Percentiles rank a stretch among this genome's conserved stretches.
Conservation (phyloP, 2,888 invertebrate species). For the Plagodis pulveraria region DNA sequence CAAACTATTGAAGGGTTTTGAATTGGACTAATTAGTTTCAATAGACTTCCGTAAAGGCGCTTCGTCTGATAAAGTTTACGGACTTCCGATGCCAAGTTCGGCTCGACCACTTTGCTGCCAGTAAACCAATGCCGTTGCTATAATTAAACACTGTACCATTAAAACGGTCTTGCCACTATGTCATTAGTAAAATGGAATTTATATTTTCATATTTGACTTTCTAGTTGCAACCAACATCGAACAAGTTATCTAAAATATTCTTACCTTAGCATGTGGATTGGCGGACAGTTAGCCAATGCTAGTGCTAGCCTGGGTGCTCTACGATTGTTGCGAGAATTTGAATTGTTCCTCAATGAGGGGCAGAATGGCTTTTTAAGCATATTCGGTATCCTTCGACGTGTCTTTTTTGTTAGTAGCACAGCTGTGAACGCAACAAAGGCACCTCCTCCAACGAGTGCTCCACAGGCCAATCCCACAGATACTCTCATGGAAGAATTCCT, state of each 20-base stretch:
- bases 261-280: slow-evolving; percentile 77
- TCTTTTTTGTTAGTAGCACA: slow-evolving; percentile 85
- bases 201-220: too few relatives aligned
- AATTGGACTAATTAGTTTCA: too few relatives aligned
- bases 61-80: slow-evolving; percentile 5
- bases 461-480: slow-evolving; percentile 74
- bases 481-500: slow-evolving; percentile 79
- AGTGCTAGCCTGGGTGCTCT: slow-evolving; percentile 74
- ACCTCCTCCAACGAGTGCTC: slow-evolving; percentile 80
- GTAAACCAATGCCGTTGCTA: background rate
- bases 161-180: background rate
- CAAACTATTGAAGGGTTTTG: too few relatives aligned
- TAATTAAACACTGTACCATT: too few relatives aligned
- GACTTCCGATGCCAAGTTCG: slow-evolving; percentile 10
- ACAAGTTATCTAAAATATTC: slow-evolving; percentile 8
- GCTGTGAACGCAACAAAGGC: slow-evolving; percentile 86
- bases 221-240: too few relatives aligned
- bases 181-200: background rate
- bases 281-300: slow-evolving; percentile 76
- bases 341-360: slow-evolving; percentile 67
- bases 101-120: slow-evolving; percentile 13
- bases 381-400: slow-evolving; percentile 69
- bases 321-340: slow-evolving; percentile 71
- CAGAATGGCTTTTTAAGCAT: slow-evolving; percentile 79
- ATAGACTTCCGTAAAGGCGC: slow-evolving; percentile 2